Evolutionary conservation across 2,888 invertebrate species (phyloP).

Genomic region (Phytoseiulus persimilis): DNA sequence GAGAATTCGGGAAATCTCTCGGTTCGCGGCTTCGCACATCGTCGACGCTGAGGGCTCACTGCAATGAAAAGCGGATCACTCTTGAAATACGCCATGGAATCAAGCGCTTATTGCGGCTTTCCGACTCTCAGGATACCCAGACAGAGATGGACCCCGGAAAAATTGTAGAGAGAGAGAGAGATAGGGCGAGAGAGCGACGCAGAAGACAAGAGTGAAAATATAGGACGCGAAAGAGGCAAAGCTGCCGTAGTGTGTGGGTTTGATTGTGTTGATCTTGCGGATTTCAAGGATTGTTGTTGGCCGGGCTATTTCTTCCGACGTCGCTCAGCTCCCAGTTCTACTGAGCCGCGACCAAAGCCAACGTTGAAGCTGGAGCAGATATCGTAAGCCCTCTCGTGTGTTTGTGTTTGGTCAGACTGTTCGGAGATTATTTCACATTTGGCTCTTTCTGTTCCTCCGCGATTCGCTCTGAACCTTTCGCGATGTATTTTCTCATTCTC

Average conservation of each 20-base stretch:
- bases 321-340: neutral
- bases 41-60: too few species aligned
- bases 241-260: neutral
- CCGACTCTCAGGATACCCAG: too few species aligned
- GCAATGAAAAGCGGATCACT: too few species aligned
- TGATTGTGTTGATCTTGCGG: neutral
- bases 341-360: neutral
- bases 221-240: neutral
- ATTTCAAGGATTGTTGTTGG: neutral
- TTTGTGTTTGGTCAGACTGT: neutral
- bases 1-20: too few species aligned
- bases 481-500: too few species aligned
- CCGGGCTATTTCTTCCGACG: neutral
- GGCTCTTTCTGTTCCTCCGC: too few species aligned
- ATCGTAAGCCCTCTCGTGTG: neutral
- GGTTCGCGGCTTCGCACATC: too few species aligned
- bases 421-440: too few species aligned
- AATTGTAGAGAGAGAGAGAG: neutral
- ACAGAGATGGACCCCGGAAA: too few species aligned
- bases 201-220: neutral
- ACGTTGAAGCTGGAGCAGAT: neutral
- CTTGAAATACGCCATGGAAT: too few species aligned
- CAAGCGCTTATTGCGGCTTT: too few species aligned
- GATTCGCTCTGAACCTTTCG: too few species aligned
- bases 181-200: neutral